Evolutionary conservation across 2,888 invertebrate species (phyloP), one percentile per base, ranked within the genome.

Genomic region (Phasia obesa): DNA sequence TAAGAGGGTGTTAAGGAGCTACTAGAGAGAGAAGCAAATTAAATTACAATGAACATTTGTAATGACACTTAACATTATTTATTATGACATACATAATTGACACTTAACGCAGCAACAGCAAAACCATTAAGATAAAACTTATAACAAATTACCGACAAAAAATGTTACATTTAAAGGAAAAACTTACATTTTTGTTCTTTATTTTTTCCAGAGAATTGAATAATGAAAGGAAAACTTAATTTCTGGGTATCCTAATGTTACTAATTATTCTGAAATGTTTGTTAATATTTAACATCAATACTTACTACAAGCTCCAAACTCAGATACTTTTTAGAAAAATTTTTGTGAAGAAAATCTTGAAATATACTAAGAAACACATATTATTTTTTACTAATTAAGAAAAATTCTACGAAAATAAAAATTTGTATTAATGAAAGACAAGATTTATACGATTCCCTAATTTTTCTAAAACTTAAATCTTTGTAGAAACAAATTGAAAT

Each of bases 21-120:
- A 17, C n/a, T 7, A 21, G 2, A 0, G 42, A n/a, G 23, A 19
- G 17, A 6, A 60, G 17, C 60, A 73, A 49, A 51, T 38, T 67
- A 55, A 60, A 67, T 62, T 35, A 42, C 42, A 67, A 60, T 35
- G 53, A 60, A 74, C 69, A 62, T 74, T 80, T 57, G 47, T 49
- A 75, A 70, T 70, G 69, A 80, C 69, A 75, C 23, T 80, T 62
- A 42, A 64, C 55, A 70, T 79, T 73, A 79, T 73, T 79, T 73
- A 73, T 80, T 70, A 80, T 70, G 64, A 65, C 59, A 73, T n/a
- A 69, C 62, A 64, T 64, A 75, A 80, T 75, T 74, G 69, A 64
- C 69, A 69, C 57, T 80, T 60, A 59, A 62, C 74, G 62, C 64
- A 31, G 69, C 44, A 57, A 23, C 9, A 35, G 19, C 27, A 47